phyloP scores from a whole-genome alignment of 2,113 vertebrate species.

The Erpornis zantholeuca region DNA sequence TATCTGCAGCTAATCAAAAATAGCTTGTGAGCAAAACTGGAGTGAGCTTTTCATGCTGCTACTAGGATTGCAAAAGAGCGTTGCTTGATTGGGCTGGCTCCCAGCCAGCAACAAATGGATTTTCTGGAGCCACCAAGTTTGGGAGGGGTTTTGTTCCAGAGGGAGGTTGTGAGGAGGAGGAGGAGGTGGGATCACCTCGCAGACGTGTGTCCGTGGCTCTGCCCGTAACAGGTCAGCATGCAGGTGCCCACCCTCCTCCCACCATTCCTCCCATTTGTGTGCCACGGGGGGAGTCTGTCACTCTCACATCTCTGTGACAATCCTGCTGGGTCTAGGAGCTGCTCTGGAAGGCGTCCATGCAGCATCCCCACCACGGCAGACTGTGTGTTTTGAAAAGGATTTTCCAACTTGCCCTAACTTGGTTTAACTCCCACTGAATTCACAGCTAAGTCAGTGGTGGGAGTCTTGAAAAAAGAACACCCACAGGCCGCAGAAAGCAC shows the following conservation, averaged over 20 bases:
- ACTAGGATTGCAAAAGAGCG: background rate
- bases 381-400: background rate
- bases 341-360: background rate
- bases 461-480: background rate
- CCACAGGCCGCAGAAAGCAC: background rate
- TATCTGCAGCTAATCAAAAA: slow-evolving; percentile 12
- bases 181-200: background rate
- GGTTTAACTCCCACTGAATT: slow-evolving; percentile 32
- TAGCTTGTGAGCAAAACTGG: background rate
- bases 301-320: background rate
- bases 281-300: background rate
- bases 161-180: background rate
- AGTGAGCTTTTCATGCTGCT: background rate
- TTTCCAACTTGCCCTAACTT: background rate
- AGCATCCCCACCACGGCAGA: background rate
- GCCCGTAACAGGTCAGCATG: accelerated
- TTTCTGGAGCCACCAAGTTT: background rate
- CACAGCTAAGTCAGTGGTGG: background rate
- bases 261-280: background rate
- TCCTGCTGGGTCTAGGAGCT: background rate
- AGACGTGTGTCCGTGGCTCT: accelerated
- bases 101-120: background rate
- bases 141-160: background rate
- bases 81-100: background rate
- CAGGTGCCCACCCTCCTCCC: background rate